phyloP scores from a whole-genome alignment of 1,140 invertebrate species.

The Heliconius himera region DNA sequence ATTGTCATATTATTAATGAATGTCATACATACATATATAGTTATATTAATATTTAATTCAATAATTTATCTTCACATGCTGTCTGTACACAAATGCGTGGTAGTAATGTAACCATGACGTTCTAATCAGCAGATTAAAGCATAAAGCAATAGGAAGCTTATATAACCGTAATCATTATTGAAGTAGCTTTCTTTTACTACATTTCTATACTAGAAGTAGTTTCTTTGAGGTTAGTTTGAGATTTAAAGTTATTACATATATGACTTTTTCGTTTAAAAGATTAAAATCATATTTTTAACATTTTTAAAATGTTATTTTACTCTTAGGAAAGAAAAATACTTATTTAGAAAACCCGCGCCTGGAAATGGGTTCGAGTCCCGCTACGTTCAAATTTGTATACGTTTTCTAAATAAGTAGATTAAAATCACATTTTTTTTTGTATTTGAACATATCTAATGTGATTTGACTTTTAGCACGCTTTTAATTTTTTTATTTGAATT shows the following conservation, averaged over 20 bases:
- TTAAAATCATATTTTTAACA: neutral
- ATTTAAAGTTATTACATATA: neutral
- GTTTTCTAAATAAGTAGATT: no score
- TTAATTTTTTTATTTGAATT: no score
- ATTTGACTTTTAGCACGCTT: no score
- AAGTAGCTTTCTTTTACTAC: slow-evolving; percentile 11
- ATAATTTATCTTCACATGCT: neutral
- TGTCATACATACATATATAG: neutral
- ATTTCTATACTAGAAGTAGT: neutral
- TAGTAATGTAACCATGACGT: slow-evolving; percentile 37
- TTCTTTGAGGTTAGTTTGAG: neutral
- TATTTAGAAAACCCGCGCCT: no score
- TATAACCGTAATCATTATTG: slow-evolving; percentile 35
- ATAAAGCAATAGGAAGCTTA: slow-evolving; percentile 34
- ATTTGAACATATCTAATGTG: neutral
- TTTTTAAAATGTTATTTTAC: no score
- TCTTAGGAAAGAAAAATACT: no score
- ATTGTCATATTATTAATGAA: no score
- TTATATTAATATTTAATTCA: neutral
- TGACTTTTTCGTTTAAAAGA: neutral
- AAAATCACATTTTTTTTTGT: neutral
- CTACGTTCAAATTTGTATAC: no score
- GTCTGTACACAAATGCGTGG: slow-evolving; percentile 24
- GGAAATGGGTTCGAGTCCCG: no score
- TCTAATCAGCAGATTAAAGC: slow-evolving; percentile 36